These are phyloP conservation scores for Eupelmus urozonus DNA, from an alignment of 2,888 invertebrate genomes.

Conservation along the genomic window DNA sequence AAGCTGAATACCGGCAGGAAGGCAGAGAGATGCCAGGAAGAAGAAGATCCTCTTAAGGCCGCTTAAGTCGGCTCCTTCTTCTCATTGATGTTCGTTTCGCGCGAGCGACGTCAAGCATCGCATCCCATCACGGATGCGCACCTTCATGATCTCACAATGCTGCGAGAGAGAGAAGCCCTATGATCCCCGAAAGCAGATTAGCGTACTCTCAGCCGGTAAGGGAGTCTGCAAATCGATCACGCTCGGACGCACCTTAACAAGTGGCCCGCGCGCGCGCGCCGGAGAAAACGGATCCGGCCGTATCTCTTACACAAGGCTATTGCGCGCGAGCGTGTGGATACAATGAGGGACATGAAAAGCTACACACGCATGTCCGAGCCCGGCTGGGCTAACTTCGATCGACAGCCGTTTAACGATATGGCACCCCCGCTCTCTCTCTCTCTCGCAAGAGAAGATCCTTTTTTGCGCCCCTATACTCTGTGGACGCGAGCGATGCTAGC, in stretches of 20 bases:
- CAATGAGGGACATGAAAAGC: constrained; percentile 54
- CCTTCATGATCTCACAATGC: not conserved
- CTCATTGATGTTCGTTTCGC: not conserved
- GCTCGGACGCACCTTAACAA: constrained; percentile 74
- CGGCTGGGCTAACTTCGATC: constrained; percentile 53
- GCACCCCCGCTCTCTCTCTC: constrained; percentile 39
- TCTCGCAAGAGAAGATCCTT: not conserved
- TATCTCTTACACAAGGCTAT: constrained; percentile 5
- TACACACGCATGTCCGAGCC: constrained; percentile 55
- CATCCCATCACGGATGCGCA: constrained; percentile 49
- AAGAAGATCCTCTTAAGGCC: constrained; percentile 65
- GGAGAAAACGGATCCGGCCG: constrained; percentile 64
- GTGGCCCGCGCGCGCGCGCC: constrained; percentile 71
- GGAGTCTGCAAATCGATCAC: constrained; percentile 71
- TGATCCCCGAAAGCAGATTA: constrained; percentile 74
- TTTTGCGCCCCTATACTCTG: not conserved
- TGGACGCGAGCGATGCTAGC: not conserved
- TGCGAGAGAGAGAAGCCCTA: constrained; percentile 42
- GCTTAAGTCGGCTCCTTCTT: constrained; percentile 61
- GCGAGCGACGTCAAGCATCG: constrained; percentile 53
- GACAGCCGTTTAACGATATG: constrained; percentile 66
- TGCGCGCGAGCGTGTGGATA: not conserved
- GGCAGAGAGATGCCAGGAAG: constrained; percentile 20
- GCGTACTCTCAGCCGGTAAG: constrained; percentile 58
- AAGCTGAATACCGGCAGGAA: constrained; percentile 34